A percentile compares a stretch with the other conserved stretches of the same genome.
Conservation (phyloP, 2,888 invertebrate species). For the Gisinianus flammeolus region DNA sequence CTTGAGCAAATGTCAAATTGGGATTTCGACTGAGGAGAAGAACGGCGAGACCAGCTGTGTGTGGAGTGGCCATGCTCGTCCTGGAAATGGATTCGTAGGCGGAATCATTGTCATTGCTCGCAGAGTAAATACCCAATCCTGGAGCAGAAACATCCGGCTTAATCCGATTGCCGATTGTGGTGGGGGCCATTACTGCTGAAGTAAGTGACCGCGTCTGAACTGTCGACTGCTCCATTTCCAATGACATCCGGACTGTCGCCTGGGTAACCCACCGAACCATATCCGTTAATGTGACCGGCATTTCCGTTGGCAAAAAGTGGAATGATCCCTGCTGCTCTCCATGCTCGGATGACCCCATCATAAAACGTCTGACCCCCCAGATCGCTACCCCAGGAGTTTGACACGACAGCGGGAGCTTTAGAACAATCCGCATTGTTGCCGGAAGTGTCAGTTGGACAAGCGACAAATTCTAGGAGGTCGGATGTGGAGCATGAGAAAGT, state of each 20-base stretch:
- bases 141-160: conserved; percentile 15
- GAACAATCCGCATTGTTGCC: conserved; percentile 4
- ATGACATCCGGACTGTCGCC: not conserved
- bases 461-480: not conserved
- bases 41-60: not conserved
- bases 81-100: conserved; percentile 1
- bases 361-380: not conserved
- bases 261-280: not conserved
- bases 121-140: not conserved
- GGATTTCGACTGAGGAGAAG: not conserved
- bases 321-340: not conserved
- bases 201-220: not conserved
- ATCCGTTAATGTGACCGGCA: not conserved
- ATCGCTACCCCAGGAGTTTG: not conserved
- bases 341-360: not conserved
- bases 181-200: conserved; percentile 9
- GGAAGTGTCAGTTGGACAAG: not conserved
- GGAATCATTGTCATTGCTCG: not conserved
- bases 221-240: not conserved
- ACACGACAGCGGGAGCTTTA: not conserved
- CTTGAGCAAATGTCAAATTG: not conserved
- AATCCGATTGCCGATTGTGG: not conserved
- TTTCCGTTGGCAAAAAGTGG: not conserved
- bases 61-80: conserved; percentile 24
- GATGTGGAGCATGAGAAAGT: not conserved